Evolutionary conservation across 2,797 vertebrate species (phyloP).

Genomic region (Botia kubotai): DNA sequence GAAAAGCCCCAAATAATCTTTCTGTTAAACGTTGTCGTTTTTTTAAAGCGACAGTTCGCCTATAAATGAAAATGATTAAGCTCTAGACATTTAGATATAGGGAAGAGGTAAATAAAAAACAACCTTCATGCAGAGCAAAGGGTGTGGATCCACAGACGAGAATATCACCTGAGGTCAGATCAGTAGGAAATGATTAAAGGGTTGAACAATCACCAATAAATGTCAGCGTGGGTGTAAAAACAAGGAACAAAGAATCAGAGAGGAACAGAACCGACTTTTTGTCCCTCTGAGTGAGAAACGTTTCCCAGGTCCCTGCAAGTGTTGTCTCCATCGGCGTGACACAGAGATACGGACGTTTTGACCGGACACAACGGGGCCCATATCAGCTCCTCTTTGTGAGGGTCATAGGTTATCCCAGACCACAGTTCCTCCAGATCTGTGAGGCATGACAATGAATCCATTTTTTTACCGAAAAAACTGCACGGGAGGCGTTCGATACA

Average conservation of each 20-base stretch:
- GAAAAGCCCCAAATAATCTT: not conserved
- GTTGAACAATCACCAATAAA: constrained; percentile 1
- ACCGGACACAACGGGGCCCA: constrained; percentile 56
- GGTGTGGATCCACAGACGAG: constrained; percentile 57
- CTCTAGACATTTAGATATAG: not conserved
- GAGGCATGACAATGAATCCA: not conserved
- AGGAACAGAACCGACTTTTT: not conserved
- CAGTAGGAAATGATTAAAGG: not conserved
- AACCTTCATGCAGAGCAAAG: constrained; percentile 59
- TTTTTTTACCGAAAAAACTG: not conserved
- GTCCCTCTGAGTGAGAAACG: constrained; percentile 17
- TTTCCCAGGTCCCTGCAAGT: constrained; percentile 48
- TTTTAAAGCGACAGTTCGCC: not conserved
- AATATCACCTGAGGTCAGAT: constrained; percentile 52
- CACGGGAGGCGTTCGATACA: too few species aligned
- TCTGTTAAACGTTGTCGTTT: not conserved
- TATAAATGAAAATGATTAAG: not conserved
- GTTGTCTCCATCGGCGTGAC: constrained; percentile 32
- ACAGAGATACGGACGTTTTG: constrained; percentile 51
- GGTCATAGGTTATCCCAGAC: constrained; percentile 56
- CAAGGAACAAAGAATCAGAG: not conserved
- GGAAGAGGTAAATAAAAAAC: not conserved
- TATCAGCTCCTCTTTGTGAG: constrained; percentile 30
- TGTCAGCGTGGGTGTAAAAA: not conserved
- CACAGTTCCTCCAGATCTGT: constrained; percentile 58